Evolutionary conservation across 2,797 vertebrate genomes (phyloP).

Genomic region (Gymnoscopelus braueri): DNA sequence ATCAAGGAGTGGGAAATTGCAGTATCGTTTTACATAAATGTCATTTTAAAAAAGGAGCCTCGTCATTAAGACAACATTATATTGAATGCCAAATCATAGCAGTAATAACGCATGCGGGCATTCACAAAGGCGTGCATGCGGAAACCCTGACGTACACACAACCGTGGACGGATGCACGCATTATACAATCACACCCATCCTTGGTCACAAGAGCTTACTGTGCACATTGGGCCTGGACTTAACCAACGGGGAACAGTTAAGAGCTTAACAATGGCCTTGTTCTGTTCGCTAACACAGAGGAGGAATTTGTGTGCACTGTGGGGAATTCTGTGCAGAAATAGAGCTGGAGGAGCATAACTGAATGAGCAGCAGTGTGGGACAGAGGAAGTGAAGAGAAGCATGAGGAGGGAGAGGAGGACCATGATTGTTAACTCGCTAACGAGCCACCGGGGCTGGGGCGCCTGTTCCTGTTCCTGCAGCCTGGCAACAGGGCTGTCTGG

Average conservation of each 20-base stretch:
- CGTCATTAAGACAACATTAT: neutral
- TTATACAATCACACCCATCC: neutral
- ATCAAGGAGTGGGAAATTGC: no score
- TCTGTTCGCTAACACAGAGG: slow-evolving; percentile 21
- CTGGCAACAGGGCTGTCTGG: slow-evolving; percentile 22
- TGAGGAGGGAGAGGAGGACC: slow-evolving; percentile 31
- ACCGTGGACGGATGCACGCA: no score
- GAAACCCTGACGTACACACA: neutral
- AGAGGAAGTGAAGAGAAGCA: slow-evolving; percentile 48
- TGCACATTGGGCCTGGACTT: slow-evolving; percentile 4
- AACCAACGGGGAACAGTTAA: slow-evolving; percentile 7
- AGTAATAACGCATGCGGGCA: neutral
- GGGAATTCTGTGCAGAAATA: slow-evolving; percentile 31
- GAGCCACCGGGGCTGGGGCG: slow-evolving; percentile 19
- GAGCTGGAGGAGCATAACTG: slow-evolving; percentile 16
- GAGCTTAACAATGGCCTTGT: slow-evolving; percentile 11
- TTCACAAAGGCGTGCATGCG: neutral
- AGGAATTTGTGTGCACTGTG: slow-evolving; percentile 18
- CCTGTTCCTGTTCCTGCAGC: slow-evolving; percentile 41
- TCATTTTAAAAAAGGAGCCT: neutral
- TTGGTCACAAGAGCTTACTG: neutral
- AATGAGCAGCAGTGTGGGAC: slow-evolving; percentile 33
- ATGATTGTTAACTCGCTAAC: slow-evolving; percentile 34
- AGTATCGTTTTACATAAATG: no score
- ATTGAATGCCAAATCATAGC: neutral